Evolutionary conservation across 2,113 vertebrate genomes (phyloP).

Genomic region (Anarhynchus alexandrinus): DNA sequence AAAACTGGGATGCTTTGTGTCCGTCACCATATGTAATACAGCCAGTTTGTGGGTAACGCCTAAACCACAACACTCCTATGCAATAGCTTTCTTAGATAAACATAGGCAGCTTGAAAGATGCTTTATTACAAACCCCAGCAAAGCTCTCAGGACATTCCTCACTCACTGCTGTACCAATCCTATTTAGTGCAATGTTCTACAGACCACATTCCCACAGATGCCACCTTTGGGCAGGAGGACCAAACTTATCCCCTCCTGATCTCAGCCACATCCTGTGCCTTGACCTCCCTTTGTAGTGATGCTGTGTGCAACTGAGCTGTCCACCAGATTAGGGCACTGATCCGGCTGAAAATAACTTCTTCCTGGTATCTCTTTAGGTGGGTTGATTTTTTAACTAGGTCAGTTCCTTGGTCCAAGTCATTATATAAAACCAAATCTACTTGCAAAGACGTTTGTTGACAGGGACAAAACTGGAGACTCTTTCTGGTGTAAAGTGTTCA

Average conservation of each 20-base stretch:
- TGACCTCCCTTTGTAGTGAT: background rate
- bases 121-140: background rate
- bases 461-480: background rate
- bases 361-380: background rate
- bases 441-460: background rate
- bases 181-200: background rate
- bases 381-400: background rate
- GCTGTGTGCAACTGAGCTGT: background rate
- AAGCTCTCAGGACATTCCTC: background rate
- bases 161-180: background rate
- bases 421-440: background rate
- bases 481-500: background rate
- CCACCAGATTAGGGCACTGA: background rate
- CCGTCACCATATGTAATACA: background rate
- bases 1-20: background rate
- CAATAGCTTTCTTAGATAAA: background rate
- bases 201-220: no score
- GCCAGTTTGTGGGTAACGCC: background rate
- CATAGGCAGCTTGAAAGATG: background rate
- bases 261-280: background rate
- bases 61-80: no score
- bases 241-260: background rate
- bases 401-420: background rate
- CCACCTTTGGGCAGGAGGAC: background rate
- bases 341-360: background rate